Base-by-base conservation (phyloP, 2,113 vertebrate species). In the Bos javanicus region DNA sequence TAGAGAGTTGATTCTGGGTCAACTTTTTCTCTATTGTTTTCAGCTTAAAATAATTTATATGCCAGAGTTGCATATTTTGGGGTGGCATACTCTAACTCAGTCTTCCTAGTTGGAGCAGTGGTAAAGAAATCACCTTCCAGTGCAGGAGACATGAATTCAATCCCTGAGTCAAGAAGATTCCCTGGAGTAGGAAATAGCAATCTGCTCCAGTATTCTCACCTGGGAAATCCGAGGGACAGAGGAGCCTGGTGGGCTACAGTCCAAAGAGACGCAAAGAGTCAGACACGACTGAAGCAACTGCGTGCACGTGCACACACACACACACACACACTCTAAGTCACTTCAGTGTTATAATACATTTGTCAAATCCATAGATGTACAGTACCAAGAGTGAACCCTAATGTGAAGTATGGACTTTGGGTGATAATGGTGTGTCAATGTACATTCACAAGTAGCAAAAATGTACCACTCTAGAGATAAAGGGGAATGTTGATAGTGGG, bases 231-330 rank as follows among this genome's bases (percentile, higher is more conserved):
- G 16, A 71, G 16, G 33, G n/a, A 74, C 67, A 39, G 67, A 74
- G n/a, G 67, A 74, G n/a, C 67, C 21, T 74, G 23, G 19, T 19
- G 15, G 67, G 67, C 36, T 74, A 25, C 21, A 74, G 21, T 74
- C 36, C 36, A 39, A 74, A 39, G 67, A 23, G 67, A 7, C 5
- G 2, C 5, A 74, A 74, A 74, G 11, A 74, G n/a, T 74, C 67
- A 74, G 67, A 74, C 21, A 74, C 21, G 36, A 3, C 36, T 74
- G 36, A 74, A 74, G 36, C 36, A 74, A 74, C 67, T 25, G n/a
- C 5, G 19, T 21, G 19, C 67, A 0, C 6, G 17, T 30, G 26
- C 1, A 3, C 15, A 1, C 30, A 8, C 33, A 1, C 16, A 62
- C 60, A 30, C 60, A 64, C 14, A 17, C n/a, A 11, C 39, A 4